phyloP scores from a whole-genome alignment of 92 coral and sea anemone species.

The Porites cylindrica region DNA sequence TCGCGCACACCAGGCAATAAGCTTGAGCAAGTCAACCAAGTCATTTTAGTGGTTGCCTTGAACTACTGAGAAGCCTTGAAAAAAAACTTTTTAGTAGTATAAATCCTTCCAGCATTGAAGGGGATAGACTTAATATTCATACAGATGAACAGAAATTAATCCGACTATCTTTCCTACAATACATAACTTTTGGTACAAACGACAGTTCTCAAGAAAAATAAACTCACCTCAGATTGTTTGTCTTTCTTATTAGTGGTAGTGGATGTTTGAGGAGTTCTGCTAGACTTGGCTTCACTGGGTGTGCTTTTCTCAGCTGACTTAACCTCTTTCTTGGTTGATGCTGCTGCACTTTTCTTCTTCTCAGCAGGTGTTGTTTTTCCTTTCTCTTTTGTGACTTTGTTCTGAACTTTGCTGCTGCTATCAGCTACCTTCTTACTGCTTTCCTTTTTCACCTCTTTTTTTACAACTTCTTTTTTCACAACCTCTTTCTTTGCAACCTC shows the following conservation, averaged over 20 bases:
- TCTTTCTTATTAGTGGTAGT: not conserved
- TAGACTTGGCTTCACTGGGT: slow-evolving; percentile 8
- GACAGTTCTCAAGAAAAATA: not conserved
- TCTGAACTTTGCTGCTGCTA: slow-evolving; percentile 5
- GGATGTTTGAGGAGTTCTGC: not conserved
- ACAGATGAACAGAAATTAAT: no score
- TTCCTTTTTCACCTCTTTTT: slow-evolving; percentile 36
- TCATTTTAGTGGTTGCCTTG: no score
- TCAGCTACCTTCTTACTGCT: slow-evolving; percentile 29
- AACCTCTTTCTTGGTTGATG: slow-evolving; percentile 44
- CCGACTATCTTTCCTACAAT: no score
- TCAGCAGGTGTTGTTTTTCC: slow-evolving; percentile 30
- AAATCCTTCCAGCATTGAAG: no score
- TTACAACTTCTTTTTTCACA: slow-evolving; percentile 1
- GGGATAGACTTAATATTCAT: no score
- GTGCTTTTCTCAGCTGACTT: slow-evolving; percentile 25
- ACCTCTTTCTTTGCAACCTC: slow-evolving; percentile 13
- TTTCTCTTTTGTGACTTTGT: slow-evolving; percentile 27
- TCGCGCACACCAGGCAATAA: no score
- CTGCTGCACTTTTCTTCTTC: slow-evolving; percentile 26
- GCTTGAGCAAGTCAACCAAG: no score
- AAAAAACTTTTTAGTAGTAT: no score
- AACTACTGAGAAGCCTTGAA: no score
- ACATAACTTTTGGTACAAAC: no score
- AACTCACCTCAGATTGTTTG: slow-evolving; percentile 20